These are phyloP conservation scores for Xenus cinereus DNA, from an alignment of 2,113 vertebrate genomes.

Conservation along the genomic window DNA sequence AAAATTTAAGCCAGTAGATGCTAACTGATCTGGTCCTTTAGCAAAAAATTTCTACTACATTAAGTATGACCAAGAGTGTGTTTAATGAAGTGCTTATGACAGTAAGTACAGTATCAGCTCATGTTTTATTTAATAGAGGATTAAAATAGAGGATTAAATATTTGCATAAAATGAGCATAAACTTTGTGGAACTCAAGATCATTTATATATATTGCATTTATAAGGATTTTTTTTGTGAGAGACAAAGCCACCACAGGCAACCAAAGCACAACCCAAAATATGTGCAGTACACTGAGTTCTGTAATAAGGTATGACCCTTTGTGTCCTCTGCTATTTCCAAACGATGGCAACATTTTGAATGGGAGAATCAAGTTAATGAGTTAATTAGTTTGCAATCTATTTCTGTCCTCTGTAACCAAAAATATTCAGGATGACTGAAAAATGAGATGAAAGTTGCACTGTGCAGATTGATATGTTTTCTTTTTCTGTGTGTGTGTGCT, in stretches of 20 bases:
- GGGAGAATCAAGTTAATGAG: neutral
- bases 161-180: neutral
- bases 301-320: neutral
- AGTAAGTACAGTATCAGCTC: neutral
- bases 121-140: conserved; percentile 17
- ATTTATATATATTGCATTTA: neutral
- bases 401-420: conserved; percentile 7
- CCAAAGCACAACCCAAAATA: neutral
- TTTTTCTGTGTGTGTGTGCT: neutral
- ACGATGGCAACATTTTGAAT: neutral
- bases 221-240: neutral
- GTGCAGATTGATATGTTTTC: neutral
- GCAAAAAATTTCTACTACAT: neutral
- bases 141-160: neutral
- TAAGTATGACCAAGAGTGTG: neutral
- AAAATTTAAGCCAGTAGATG: neutral
- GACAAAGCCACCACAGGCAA: neutral
- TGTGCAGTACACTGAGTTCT: neutral
- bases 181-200: neutral
- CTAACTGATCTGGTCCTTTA: neutral
- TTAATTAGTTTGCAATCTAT: conserved; percentile 7
- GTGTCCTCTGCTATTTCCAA: neutral
- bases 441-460: neutral
- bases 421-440: neutral
- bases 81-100: neutral